Conservation (phyloP, 1,140 invertebrate species). For the Ceratosolen solmsi region DNA sequence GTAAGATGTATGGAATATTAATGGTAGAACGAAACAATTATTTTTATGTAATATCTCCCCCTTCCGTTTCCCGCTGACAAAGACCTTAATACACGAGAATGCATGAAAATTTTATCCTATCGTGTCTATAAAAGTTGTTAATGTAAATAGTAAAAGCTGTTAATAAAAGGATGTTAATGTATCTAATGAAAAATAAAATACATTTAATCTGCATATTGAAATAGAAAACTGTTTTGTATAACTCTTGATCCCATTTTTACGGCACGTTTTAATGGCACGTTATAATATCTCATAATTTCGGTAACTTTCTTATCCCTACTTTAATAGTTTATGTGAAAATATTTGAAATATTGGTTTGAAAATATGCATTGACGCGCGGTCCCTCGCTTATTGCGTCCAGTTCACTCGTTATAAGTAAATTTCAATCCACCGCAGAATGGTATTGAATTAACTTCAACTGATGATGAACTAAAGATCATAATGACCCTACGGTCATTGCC, state of each 20-base stretch:
- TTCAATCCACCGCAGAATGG: neutral
- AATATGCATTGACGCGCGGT: neutral
- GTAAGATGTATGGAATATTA: too few species aligned
- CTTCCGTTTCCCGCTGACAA: too few species aligned
- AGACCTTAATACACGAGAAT: too few species aligned
- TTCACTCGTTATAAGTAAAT: neutral
- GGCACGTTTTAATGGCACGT: neutral
- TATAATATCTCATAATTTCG: neutral
- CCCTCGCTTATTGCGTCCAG: neutral
- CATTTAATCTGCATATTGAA: too few species aligned
- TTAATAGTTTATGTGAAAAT: neutral
- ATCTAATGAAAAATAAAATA: too few species aligned
- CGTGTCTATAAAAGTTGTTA: too few species aligned
- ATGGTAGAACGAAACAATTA: too few species aligned
- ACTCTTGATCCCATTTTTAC: neutral
- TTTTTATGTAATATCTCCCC: too few species aligned
- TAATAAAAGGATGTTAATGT: too few species aligned
- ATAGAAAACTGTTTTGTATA: too few species aligned
- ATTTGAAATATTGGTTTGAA: neutral
- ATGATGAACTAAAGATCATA: neutral
- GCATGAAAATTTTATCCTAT: too few species aligned
- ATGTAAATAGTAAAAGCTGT: too few species aligned
- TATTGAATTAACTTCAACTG: neutral
- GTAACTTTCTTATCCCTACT: neutral
- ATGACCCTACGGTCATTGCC: neutral